Base-by-base conservation (phyloP, 2,888 invertebrate species). In the Digitonthophagus gazella region DNA sequence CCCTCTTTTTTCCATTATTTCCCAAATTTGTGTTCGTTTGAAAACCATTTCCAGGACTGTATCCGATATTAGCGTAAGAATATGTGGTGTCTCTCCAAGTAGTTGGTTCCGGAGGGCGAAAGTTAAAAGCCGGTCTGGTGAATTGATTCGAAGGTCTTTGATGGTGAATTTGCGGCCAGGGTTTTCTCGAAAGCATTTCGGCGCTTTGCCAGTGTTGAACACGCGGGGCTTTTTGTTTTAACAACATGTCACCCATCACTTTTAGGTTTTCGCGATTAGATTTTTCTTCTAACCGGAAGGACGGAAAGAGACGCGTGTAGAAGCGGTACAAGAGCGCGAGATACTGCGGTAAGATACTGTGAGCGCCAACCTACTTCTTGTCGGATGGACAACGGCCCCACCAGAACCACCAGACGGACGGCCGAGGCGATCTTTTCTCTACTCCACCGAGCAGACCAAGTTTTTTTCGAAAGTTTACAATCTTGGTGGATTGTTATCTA, bases 181-280 rank as follows among this genome's bases (percentile, higher is more conserved):
- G 89, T 75, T 90, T 86, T 18, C 82, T 76, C 55, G 76, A 72
- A 4, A 83, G 73, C 80, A 83, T 80, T 70, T 82, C 83, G 66
- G 79, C 82, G 80, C 74, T 81, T 68, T 81, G 81, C 81, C 82
- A 83, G 64, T 82, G 80, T 6, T 78, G 76, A 83, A 84, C 75
- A 85, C 88, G 69, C 70, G 80, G 78, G 84, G 87, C 82, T 86
- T 78, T 88, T 80, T 89, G 90, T 85, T 89, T 89, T 81, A 90
- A 86, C 80, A 89, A 77, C 77, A 86, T 83, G 82, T 88, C 88
- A 78, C 89, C 86, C 86, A 87, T 86, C 58, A 67, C 74, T 65
- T 16, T 67, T 69, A 67, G 22, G 66, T n/a, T n/a, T n/a, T 15
- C 64, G 18, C 57, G 16, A 15, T 57, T 15, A 3, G 16, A 58